A percentile compares a stretch with the other conserved stretches of the same genome.
phyloP scores from a whole-genome alignment of 2,888 invertebrate genomes.

The Lasiommata megera region DNA sequence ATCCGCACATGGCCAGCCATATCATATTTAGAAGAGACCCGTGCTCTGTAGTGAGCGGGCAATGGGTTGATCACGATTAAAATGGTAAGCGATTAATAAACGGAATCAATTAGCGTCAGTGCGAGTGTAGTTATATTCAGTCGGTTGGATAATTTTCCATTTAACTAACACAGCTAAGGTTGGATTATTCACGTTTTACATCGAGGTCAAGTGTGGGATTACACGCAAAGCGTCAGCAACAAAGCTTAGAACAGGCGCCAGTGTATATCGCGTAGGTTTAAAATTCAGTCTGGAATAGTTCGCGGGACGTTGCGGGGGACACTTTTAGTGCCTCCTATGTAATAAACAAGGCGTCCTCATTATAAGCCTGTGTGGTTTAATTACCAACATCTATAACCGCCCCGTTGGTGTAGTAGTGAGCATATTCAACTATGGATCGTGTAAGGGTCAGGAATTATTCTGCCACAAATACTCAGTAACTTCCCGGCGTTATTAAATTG shows the following conservation, averaged over 20 bases:
- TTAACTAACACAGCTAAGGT: constrained; percentile 13
- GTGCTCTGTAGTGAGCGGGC: too few relatives aligned
- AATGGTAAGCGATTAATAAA: neutral
- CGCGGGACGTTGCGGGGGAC: neutral
- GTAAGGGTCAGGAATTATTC: too few relatives aligned
- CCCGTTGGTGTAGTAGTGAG: too few relatives aligned
- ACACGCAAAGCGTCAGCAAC: constrained; percentile 27
- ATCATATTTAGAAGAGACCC: too few relatives aligned
- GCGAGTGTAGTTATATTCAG: neutral
- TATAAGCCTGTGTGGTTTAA: too few relatives aligned
- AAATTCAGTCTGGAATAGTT: neutral
- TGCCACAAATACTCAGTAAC: too few relatives aligned
- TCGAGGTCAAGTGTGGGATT: constrained; percentile 29
- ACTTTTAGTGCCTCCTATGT: neutral
- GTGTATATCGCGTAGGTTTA: constrained; percentile 1
- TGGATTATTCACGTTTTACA: constrained; percentile 21
- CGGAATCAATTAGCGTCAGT: constrained; percentile 1
- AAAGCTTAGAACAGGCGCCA: constrained; percentile 8
- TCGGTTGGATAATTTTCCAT: constrained; percentile 4
- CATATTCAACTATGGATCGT: too few relatives aligned
- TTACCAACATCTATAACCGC: too few relatives aligned
- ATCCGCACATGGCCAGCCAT: too few relatives aligned
- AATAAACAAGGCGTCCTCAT: neutral
- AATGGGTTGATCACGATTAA: neutral
- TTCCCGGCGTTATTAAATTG: too few relatives aligned